phyloP scores from a whole-genome alignment of 2,797 vertebrate genomes.

The Mormyrops boulengeri region DNA sequence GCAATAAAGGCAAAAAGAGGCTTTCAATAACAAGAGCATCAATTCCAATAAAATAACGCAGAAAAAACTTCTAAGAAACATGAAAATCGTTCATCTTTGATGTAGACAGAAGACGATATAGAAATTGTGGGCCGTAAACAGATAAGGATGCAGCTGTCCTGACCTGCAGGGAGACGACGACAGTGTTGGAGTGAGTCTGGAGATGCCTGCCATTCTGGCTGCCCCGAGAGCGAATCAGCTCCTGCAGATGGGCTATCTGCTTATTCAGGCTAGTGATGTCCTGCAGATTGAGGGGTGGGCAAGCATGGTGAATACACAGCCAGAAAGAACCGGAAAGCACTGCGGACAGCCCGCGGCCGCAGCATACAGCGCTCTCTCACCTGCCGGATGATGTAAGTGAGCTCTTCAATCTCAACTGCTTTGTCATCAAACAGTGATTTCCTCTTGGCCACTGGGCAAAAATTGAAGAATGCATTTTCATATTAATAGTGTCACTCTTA shows the following conservation, averaged over 20 bases:
- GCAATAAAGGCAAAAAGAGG: slow-evolving; percentile 14
- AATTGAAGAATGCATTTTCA: neutral
- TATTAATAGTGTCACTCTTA: neutral
- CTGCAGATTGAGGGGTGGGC: slow-evolving; percentile 45
- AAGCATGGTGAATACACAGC: slow-evolving; percentile 12
- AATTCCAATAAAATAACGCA: neutral
- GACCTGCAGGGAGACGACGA: slow-evolving; percentile 85
- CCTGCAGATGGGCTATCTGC: slow-evolving; percentile 88
- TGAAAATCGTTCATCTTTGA: neutral
- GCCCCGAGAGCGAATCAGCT: slow-evolving; percentile 73
- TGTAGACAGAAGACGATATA: neutral
- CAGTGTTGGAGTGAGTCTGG: slow-evolving; percentile 85
- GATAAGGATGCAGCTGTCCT: neutral
- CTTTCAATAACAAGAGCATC: neutral
- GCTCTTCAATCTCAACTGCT: slow-evolving; percentile 82
- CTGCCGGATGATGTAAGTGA: slow-evolving; percentile 93
- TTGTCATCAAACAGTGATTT: slow-evolving; percentile 93
- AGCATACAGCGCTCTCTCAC: slow-evolving; percentile 46
- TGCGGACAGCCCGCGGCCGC: too few relatives aligned
- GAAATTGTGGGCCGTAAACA: neutral
- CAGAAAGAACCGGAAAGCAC: neutral
- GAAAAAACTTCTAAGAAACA: neutral
- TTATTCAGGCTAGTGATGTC: slow-evolving; percentile 91
- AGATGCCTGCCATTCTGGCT: slow-evolving; percentile 76
- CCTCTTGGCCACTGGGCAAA: slow-evolving; percentile 79